These are phyloP conservation scores for Hemichromis elongatus DNA, from an alignment of 2,113 vertebrate species.

Conservation along the genomic window DNA sequence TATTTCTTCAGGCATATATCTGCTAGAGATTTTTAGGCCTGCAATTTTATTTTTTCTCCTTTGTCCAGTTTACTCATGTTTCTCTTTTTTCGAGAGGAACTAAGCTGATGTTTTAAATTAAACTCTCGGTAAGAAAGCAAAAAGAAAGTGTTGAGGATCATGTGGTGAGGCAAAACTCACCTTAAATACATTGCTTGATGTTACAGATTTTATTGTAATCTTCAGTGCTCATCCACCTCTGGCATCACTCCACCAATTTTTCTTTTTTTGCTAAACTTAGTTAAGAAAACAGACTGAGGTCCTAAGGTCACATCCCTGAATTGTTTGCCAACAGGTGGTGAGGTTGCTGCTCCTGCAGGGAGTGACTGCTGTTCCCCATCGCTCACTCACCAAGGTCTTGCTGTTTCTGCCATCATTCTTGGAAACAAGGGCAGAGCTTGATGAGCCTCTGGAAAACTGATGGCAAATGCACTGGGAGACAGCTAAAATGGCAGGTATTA, in stretches of 20 bases:
- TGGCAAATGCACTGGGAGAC: not conserved
- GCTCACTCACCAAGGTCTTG: constrained; percentile 27
- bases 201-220: not conserved
- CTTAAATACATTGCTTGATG: not conserved
- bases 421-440: constrained; percentile 27
- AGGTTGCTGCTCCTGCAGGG: constrained; percentile 14
- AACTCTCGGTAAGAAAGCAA: not conserved
- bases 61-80: not conserved
- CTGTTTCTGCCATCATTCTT: not conserved
- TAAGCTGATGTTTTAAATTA: not conserved
- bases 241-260: not conserved
- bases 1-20: not conserved
- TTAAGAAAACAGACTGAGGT: not conserved
- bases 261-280: not conserved
- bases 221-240: not conserved
- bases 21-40: not conserved
- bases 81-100: accelerated
- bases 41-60: not conserved
- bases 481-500: not conserved
- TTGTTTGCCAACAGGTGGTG: constrained; percentile 29
- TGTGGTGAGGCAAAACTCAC: not conserved
- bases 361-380: constrained; percentile 50
- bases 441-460: constrained; percentile 1
- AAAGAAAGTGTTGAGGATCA: not conserved
- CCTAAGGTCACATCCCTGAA: not conserved